Conservation (phyloP, 2,113 vertebrate genomes). For the Sterna hirundo region DNA sequence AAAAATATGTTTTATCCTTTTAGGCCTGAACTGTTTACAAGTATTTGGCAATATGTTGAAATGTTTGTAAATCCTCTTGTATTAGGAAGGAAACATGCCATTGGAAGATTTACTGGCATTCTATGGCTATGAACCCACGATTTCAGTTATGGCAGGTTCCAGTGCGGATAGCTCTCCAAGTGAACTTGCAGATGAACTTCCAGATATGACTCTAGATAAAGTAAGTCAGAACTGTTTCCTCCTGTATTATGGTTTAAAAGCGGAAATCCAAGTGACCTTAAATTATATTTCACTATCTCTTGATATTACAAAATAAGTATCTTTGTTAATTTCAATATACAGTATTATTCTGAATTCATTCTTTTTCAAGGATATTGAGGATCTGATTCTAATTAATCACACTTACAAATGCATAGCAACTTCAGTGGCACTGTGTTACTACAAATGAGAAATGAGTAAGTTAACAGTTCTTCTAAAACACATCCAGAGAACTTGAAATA, state of each 20-base stretch:
- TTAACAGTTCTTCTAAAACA: neutral
- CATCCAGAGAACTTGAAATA: neutral
- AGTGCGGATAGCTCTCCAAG: conserved; percentile 93
- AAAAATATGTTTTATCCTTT: neutral
- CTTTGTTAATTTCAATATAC: neutral
- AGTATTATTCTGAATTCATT: neutral
- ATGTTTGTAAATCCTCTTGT: conserved; percentile 5
- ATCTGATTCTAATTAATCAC: neutral
- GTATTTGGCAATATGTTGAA: neutral
- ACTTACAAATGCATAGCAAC: neutral
- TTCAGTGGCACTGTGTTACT: neutral
- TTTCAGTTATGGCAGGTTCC: conserved; percentile 82
- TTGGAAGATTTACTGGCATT: conserved; percentile 94
- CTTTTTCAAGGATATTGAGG: neutral
- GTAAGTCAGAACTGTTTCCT: conserved; percentile 65
- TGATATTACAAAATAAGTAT: rapidly evolving
- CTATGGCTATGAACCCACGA: conserved; percentile 91
- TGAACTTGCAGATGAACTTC: conserved; percentile 94
- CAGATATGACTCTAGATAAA: conserved; percentile 98
- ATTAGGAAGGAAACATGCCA: conserved; percentile 96
- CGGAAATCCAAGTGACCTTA: neutral
- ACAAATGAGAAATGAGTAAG: neutral
- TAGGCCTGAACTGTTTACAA: neutral
- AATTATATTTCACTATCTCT: neutral
- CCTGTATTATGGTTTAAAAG: neutral